Evolutionary conservation across 1,140 invertebrate species (phyloP).

Genomic region (Apis cerana): DNA sequence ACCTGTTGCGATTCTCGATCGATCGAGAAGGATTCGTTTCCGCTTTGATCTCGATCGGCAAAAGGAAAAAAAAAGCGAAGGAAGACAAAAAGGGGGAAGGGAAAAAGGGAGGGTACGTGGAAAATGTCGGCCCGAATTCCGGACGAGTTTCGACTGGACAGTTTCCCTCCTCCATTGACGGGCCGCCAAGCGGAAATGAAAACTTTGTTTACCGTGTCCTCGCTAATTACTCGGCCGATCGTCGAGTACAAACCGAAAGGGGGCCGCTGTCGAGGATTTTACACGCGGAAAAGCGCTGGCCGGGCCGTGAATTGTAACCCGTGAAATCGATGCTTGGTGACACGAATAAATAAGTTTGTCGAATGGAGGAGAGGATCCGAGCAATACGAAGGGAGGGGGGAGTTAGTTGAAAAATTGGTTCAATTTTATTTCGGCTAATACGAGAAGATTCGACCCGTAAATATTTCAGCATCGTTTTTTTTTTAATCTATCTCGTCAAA

Average conservation of each 20-base stretch:
- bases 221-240: conserved; percentile 23
- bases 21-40: not conserved
- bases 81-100: not conserved
- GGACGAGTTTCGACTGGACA: conserved; percentile 1
- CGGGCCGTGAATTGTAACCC: not conserved
- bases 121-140: conserved; percentile 17
- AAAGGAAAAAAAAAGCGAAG: not conserved
- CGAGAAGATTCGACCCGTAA: no score
- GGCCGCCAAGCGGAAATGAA: conserved; percentile 16
- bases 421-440: no score
- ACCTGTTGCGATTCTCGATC: conserved; percentile 35
- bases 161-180: conserved; percentile 16
- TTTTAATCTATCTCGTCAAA: no score
- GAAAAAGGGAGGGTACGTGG: not conserved
- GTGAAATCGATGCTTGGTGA: not conserved
- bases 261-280: not conserved
- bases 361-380: no score
- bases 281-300: not conserved
- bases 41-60: no score
- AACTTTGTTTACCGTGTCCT: conserved; percentile 16
- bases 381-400: no score
- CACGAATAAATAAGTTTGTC: not conserved
- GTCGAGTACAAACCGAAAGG: not conserved
- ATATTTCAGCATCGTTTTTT: no score
- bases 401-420: no score